Base-by-base conservation (phyloP, 2,797 vertebrate species). In the Gallinago stenura region DNA sequence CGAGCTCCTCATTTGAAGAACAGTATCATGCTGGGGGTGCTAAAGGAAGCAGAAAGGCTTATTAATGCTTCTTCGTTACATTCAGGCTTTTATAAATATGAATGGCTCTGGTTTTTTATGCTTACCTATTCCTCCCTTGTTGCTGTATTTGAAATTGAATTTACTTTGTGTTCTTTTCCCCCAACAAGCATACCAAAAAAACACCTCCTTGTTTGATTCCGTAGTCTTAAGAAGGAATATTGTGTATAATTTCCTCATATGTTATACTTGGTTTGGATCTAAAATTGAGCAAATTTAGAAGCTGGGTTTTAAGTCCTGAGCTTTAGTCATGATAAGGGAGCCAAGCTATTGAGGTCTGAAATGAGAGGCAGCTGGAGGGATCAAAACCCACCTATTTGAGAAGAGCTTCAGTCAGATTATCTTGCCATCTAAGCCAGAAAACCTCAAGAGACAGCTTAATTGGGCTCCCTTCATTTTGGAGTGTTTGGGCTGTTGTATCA, bases 11-110 rank as follows among this genome's bases (percentile, higher is more conserved):
- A 4, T 81, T 92, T 89, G 65, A 85, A 83, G 60, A 85, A 26
- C 21, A 57, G 26, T 60, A 31, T 85, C 53, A 53, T 85, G 53
- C 72, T 94, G 65, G 6, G 9, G 48, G 24, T 83, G 76, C 83
- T 86, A 53, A 91, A 85, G 33, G 41, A 91, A 91, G n/a, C 72
- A 83, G 70, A 89, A 91, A 58, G 69, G 6, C 15, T 83, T 93
- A 64, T 83, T 95, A 77, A 85, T 91, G 33, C 7, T 85, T 35
- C 37, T 83, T 57, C 64, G 69, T 92, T 84, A 45, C n/a, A 57
- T 17, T 62, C 43, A 69, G 54, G n/a, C 41, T 92, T 90, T 89
- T 73, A 66, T 77, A 85, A 83, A 56, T 45, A 70, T n/a, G 60
- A 85, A 81, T 62, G 0, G 2, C 6, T 84, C 43, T 68, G 15